These are phyloP conservation scores for Bombus difficillimus DNA, from an alignment of 1,140 invertebrate genomes.

Conservation along the genomic window DNA sequence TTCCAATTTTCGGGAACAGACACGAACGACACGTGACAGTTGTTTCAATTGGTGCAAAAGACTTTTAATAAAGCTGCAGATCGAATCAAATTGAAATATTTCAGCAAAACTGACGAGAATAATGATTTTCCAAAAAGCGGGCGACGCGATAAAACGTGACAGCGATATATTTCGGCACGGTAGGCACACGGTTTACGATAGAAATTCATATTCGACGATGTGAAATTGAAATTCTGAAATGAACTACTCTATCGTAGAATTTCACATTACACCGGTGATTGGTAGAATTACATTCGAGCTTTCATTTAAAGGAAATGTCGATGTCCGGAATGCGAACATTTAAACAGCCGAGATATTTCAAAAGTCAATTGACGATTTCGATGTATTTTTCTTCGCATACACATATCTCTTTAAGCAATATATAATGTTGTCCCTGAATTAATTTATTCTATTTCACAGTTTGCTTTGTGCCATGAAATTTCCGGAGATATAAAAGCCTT, in stretches of 20 bases:
- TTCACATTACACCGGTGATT: no score
- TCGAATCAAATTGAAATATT: constrained; percentile 13
- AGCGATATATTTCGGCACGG: neutral
- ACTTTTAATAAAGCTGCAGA: constrained; percentile 9
- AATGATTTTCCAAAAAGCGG: constrained; percentile 11
- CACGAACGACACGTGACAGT: neutral
- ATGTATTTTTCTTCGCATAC: no score
- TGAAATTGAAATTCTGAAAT: neutral
- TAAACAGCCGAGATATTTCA: neutral
- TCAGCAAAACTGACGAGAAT: neutral
- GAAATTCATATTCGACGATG: neutral
- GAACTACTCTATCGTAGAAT: neutral
- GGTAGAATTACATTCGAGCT: neutral
- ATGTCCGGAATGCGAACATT: neutral
- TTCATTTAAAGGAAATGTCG: neutral
- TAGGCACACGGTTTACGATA: neutral
- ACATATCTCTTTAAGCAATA: neutral
- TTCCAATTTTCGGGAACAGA: neutral
- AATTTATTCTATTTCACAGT: neutral
- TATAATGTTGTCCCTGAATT: neutral
- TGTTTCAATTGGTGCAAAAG: neutral
- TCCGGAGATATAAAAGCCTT: neutral
- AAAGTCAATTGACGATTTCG: neutral
- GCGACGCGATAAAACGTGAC: neutral
- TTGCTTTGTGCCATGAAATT: neutral